Conservation (phyloP, 2,888 invertebrate genomes). For the Ophion ellenae region DNA sequence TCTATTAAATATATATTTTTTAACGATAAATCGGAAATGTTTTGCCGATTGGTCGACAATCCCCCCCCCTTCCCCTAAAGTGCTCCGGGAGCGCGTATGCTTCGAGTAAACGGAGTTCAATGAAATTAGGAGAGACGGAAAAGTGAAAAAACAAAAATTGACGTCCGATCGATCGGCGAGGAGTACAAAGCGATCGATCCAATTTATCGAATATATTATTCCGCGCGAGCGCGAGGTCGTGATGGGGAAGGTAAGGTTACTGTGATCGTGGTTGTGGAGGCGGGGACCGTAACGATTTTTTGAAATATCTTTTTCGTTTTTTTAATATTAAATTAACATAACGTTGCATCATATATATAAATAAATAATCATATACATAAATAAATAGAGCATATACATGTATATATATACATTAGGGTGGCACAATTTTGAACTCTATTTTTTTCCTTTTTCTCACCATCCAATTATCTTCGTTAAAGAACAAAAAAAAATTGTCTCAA, state of each 20-base stretch:
- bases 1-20: too few species aligned
- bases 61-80: neutral
- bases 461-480: too few species aligned
- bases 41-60: too few species aligned
- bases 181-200: conserved; percentile 27
- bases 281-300: conserved; percentile 79
- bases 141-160: conserved; percentile 9
- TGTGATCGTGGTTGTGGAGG: conserved; percentile 81
- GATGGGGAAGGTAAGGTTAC: conserved; percentile 69
- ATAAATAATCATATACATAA: too few species aligned
- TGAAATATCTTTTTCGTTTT: conserved; percentile 59
- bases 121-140: conserved; percentile 53
- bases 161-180: conserved; percentile 40
- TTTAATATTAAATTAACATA: conserved; percentile 38
- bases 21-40: neutral
- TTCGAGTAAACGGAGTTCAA: conserved; percentile 39
- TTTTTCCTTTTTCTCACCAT: too few species aligned
- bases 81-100: conserved; percentile 51
- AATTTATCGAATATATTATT: conserved; percentile 60
- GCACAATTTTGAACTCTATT: too few species aligned
- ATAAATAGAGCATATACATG: too few species aligned
- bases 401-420: too few species aligned
- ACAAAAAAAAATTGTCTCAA: too few species aligned
- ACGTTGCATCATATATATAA: conserved; percentile 50
- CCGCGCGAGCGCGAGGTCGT: conserved; percentile 50